These are phyloP conservation scores for Notothenia rossii DNA, from an alignment of 2,113 vertebrate species.

Conservation along the genomic window DNA sequence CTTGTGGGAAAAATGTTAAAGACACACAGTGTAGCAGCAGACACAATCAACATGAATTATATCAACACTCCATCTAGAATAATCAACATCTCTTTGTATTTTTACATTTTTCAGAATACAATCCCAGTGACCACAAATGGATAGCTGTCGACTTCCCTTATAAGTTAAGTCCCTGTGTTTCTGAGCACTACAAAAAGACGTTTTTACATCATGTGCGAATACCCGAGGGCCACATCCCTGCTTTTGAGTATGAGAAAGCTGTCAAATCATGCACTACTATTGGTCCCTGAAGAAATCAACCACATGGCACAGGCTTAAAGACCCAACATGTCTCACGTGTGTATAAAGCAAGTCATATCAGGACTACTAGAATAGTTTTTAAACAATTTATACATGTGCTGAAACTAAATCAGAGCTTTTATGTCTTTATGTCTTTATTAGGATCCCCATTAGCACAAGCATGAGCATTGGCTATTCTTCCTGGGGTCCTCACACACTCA, in stretches of 20 bases:
- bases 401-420: slow-evolving; percentile 5
- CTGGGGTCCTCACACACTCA: too few relatives aligned
- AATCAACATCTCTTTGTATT: slow-evolving; percentile 44
- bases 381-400: not conserved
- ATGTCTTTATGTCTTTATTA: slow-evolving; percentile 1
- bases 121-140: slow-evolving; percentile 13
- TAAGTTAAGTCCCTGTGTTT: slow-evolving; percentile 29
- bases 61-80: slow-evolving; percentile 45
- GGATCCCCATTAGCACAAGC: too few relatives aligned
- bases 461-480: too few relatives aligned
- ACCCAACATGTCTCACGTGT: slow-evolving; percentile 26
- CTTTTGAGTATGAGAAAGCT: slow-evolving; percentile 57
- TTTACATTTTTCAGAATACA: slow-evolving; percentile 42
- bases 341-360: slow-evolving; percentile 23
- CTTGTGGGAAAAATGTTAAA: slow-evolving; percentile 55
- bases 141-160: slow-evolving; percentile 22
- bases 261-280: slow-evolving; percentile 55
- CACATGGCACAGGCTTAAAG: slow-evolving; percentile 53
- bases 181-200: slow-evolving; percentile 9
- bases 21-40: slow-evolving; percentile 3
- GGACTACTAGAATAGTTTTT: not conserved
- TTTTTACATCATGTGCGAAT: slow-evolving; percentile 45
- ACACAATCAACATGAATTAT: not conserved
- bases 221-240: slow-evolving; percentile 40
- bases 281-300: slow-evolving; percentile 63